phyloP scores from a whole-genome alignment of 2,113 vertebrate species.

The Centrocercus urophasianus region DNA sequence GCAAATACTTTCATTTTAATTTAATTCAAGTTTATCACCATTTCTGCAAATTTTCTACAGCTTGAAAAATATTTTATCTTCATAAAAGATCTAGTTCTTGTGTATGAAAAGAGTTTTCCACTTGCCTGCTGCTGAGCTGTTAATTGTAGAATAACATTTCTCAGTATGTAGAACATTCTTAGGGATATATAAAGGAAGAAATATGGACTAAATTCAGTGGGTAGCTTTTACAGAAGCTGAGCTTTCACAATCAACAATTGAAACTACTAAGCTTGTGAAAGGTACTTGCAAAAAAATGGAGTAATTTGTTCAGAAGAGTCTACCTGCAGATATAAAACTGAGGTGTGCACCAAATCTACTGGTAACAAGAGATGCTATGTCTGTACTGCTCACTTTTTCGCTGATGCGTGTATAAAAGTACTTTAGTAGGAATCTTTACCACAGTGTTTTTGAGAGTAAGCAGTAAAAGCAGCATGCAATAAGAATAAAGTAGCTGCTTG shows the following conservation, averaged over 20 bases:
- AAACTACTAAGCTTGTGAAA: background rate
- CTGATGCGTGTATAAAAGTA: background rate
- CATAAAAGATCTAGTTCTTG: background rate
- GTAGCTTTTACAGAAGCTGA: background rate
- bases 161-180: background rate
- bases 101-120: background rate
- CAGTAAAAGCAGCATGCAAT: background rate
- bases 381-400: background rate
- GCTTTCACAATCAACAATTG: background rate
- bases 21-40: background rate
- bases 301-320: background rate
- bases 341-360: background rate
- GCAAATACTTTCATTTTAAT: background rate
- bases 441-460: background rate
- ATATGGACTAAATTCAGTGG: background rate
- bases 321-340: background rate
- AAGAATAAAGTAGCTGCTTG: background rate
- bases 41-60: background rate
- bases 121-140: background rate
- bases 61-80: background rate
- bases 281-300: background rate
- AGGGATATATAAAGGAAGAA: background rate
- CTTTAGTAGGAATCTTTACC: background rate
- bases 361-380: background rate
- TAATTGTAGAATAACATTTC: conserved; percentile 8